These are phyloP conservation scores for Nematostella vectensis DNA, from an alignment of 92 coral and sea anemone species.

Conservation along the genomic window DNA sequence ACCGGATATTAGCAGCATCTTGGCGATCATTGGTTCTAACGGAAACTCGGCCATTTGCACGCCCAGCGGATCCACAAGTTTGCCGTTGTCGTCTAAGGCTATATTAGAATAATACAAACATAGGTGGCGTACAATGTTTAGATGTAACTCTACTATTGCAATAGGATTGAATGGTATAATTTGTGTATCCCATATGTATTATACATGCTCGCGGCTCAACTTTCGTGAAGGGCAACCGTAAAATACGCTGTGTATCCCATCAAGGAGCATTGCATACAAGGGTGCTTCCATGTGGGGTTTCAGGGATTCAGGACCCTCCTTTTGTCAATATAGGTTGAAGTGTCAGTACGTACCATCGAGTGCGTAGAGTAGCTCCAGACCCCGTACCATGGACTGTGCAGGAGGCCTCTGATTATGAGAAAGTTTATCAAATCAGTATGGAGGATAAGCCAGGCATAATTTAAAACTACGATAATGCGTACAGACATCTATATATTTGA, in stretches of 20 bases:
- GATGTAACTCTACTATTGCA: too few relatives aligned
- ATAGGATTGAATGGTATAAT: neutral
- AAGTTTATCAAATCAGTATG: too few relatives aligned
- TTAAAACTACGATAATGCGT: neutral
- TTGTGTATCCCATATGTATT: neutral
- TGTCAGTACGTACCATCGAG: slow-evolving; percentile 61
- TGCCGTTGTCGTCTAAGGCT: slow-evolving; percentile 89
- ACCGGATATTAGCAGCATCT: slow-evolving; percentile 91
- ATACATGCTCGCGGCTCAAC: too few relatives aligned
- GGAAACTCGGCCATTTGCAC: slow-evolving; percentile 97
- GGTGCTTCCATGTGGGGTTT: too few relatives aligned
- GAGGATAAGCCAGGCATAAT: neutral
- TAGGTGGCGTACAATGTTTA: too few relatives aligned
- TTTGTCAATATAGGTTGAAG: too few relatives aligned
- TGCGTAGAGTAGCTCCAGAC: slow-evolving; percentile 85
- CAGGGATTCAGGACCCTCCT: too few relatives aligned
- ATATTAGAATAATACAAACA: neutral
- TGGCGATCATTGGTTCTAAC: slow-evolving; percentile 92
- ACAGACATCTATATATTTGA: neutral
- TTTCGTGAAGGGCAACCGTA: too few relatives aligned
- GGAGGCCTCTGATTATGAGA: slow-evolving; percentile 70
- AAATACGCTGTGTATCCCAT: too few relatives aligned
- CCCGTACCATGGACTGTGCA: slow-evolving; percentile 91
- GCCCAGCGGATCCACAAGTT: slow-evolving; percentile 73
- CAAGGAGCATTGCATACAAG: too few relatives aligned